phyloP scores from a whole-genome alignment of 1,140 invertebrate genomes.

The Aphaenogaster floridana region DNA sequence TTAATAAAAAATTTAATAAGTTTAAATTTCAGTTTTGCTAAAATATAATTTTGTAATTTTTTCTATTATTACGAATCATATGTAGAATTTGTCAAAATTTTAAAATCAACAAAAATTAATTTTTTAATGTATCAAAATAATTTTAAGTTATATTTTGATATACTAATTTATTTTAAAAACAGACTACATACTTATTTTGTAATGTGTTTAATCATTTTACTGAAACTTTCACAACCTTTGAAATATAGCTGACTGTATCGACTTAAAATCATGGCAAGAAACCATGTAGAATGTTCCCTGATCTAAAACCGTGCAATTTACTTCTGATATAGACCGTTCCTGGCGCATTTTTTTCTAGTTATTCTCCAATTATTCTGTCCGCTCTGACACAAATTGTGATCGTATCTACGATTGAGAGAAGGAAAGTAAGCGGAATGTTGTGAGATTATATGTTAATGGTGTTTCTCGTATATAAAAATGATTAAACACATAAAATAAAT shows the following conservation, averaged over 20 bases:
- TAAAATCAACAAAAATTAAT: neutral
- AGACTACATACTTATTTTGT: neutral
- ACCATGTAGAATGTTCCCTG: neutral
- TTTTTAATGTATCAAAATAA: too few relatives aligned
- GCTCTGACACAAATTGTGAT: neutral
- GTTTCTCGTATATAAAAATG: too few relatives aligned
- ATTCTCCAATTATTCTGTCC: neutral
- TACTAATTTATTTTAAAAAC: neutral
- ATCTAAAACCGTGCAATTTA: neutral
- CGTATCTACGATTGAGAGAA: neutral
- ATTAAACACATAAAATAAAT: too few relatives aligned
- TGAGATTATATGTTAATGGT: too few relatives aligned
- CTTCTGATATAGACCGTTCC: neutral
- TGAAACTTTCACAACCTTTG: neutral
- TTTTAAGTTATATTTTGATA: neutral
- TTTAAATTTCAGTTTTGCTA: neutral
- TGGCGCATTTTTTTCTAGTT: neutral
- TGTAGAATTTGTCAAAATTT: neutral
- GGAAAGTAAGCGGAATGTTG: neutral
- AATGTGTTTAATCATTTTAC: neutral
- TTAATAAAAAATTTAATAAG: neutral
- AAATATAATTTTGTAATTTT: constrained; percentile 13
- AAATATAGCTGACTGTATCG: neutral
- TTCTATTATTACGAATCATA: neutral
- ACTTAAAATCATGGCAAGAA: neutral